Evolutionary conservation across 2,797 vertebrate species (phyloP), one percentile per base, ranked within the genome.

Genomic region (Syngnathus rostellatus): DNA sequence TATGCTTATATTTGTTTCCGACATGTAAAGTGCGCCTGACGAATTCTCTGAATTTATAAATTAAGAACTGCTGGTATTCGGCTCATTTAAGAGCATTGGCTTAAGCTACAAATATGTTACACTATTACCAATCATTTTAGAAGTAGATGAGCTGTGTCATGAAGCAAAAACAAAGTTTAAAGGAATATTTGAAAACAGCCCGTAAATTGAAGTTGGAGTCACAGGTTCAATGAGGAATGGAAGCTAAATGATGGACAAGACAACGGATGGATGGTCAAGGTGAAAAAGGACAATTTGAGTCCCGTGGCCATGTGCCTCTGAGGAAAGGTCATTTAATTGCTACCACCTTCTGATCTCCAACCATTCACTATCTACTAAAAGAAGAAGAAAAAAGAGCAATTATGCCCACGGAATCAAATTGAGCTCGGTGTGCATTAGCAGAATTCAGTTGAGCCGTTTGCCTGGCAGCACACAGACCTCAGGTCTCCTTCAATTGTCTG

Each of bases 401-500:
- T 76, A 64, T 63, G 69, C 75, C 78, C 77, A 63, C 65, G 65
- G 72, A 84, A 77, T 76, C 61, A 6, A 82, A 81, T 86, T 81
- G 84, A 84, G 85, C 86, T 83, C 70, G 69, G 78, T 73, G 78
- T 76, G 84, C 72, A 67, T 84, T 73, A 72, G 79, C 76, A 72
- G 79, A 84, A 86, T 84, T 86, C 84, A 81, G 86, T 78, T 21
- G 51, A 70, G 77, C 72, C 80, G 81, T 75, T 72, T 77, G 77
- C 79, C 81, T 87, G 83, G 85, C 88, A 90, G 88, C 86, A 72
- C 72, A 48, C 77, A 86, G 90, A 90, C 89, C 90, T 81, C 72
- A 75, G 90, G 89, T 91, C 88, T 86, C 86, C 83, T 89, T 88
- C 89, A 90, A 90, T 91, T 89, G 89, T 89, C 85, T 80, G 86